Evolutionary conservation across 2,113 vertebrate species (phyloP), one percentile per base, ranked within the genome.

Genomic region (Dipodomys ordii): DNA sequence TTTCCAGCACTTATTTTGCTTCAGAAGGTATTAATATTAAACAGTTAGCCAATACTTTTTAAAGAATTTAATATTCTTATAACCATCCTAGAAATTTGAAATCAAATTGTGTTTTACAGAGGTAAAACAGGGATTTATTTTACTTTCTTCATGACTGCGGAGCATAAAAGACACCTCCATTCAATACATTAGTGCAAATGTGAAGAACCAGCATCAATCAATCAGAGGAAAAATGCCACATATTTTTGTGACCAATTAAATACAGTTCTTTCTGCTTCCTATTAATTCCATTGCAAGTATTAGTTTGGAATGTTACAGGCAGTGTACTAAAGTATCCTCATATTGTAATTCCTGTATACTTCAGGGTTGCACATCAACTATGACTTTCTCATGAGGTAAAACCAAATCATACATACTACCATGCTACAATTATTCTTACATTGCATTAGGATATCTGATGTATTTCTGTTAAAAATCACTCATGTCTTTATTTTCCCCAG

Each of bases 21-120:
- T 93, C 69, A 82, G 27, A 39, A 15, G 27, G 12, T 49, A 84
- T 95, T 92, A 91, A 93, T 96, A 92, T 94, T 95, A 83, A 95
- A 92, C n/a, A 93, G 83, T 67, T 80, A 83, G 77, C 53, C 72
- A 91, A 88, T 49, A 60, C n/a, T 44, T 83, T 87, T 57, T 6
- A 2, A 49, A 78, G 72, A 80, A 69, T 88, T 81, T 30, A 65
- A 10, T 95, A 91, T 57, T 74, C 35, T 80, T 79, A 27, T 28
- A 68, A 83, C 6, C n/a, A 68, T 20, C 64, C 3, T 57, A 83
- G 49, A 32, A 77, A 71, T 68, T 44, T 79, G 44, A 79, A 87
- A 92, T 78, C 83, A 22, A 94, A 67, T 83, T 90, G 57, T 49
- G 2, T 67, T 18, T 88, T 30, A 22, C 46, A 27, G 74, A 85